Evolutionary conservation across 2,888 invertebrate species (phyloP).

Genomic region (Phymatocera aterrima): DNA sequence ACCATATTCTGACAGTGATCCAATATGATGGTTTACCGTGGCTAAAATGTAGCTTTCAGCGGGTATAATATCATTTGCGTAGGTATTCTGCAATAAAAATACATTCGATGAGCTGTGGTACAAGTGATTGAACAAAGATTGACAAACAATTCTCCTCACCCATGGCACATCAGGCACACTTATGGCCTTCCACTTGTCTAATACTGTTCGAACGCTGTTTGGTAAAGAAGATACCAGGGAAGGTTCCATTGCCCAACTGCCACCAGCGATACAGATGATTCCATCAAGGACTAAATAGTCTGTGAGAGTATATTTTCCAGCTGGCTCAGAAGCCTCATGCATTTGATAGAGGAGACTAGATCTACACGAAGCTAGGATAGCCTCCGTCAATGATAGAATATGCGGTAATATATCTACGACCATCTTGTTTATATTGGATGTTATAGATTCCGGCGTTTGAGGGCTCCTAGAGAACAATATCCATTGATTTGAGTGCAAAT

Average conservation of each 20-base stretch:
- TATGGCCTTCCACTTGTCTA: constrained; percentile 81
- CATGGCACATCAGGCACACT: constrained; percentile 79
- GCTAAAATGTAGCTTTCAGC: constrained; percentile 89
- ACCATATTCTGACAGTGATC: constrained; percentile 79
- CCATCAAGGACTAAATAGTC: constrained; percentile 74
- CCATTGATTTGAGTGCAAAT: background rate
- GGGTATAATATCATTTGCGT: constrained; percentile 87
- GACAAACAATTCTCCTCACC: constrained; percentile 72
- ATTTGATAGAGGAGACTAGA: constrained; percentile 76
- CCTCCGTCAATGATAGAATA: constrained; percentile 81
- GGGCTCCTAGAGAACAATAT: constrained; percentile 48
- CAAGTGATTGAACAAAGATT: background rate
- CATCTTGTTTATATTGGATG: constrained; percentile 65
- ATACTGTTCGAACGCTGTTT: constrained; percentile 76
- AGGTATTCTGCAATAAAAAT: constrained; percentile 78
- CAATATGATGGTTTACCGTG: constrained; percentile 82
- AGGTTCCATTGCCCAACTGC: constrained; percentile 75
- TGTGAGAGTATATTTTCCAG: constrained; percentile 74
- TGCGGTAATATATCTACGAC: constrained; percentile 82
- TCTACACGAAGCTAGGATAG: constrained; percentile 76
- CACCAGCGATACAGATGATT: constrained; percentile 71
- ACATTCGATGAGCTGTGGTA: constrained; percentile 47
- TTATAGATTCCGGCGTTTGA: constrained; percentile 60
- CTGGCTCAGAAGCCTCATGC: constrained; percentile 71
- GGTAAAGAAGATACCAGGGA: constrained; percentile 78